Evolutionary conservation across 2,797 vertebrate species (phyloP).

Genomic region (Peromyscus attwateri): DNA sequence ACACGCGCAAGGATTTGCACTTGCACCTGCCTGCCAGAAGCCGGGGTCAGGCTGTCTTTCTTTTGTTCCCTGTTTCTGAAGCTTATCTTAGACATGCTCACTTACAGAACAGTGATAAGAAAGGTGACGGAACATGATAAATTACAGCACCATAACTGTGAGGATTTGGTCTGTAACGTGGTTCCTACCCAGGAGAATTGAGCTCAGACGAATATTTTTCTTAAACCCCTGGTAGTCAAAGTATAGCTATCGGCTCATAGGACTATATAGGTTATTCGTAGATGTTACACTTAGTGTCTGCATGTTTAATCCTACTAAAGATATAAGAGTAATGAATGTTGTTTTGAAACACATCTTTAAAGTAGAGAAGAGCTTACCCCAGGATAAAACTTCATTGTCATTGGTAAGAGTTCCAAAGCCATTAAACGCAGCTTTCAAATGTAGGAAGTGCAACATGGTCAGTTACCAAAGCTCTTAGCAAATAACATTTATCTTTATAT

Average conservation of each 20-base stretch:
- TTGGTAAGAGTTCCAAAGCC: neutral
- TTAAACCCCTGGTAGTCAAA: neutral
- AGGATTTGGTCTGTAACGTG: neutral
- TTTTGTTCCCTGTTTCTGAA: neutral
- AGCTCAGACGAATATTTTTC: neutral
- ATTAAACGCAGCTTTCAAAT: neutral
- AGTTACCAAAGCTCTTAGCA: neutral
- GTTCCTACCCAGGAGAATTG: neutral
- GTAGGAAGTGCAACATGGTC: neutral
- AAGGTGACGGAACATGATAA: neutral
- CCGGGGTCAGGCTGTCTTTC: neutral
- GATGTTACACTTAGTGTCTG: neutral
- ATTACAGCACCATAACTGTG: neutral
- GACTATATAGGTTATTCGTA: neutral
- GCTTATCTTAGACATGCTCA: conserved; percentile 8
- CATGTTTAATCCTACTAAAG: neutral
- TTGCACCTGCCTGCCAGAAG: neutral
- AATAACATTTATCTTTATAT: neutral
- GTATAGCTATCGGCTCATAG: neutral
- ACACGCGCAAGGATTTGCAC: neutral
- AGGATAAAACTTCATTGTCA: neutral
- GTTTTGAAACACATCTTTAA: conserved; percentile 33
- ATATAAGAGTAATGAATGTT: neutral
- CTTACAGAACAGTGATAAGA: neutral
- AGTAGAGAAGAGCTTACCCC: neutral